Evolutionary conservation across 1,140 invertebrate genomes (phyloP).

Genomic region (Melipona quadrifasciata): DNA sequence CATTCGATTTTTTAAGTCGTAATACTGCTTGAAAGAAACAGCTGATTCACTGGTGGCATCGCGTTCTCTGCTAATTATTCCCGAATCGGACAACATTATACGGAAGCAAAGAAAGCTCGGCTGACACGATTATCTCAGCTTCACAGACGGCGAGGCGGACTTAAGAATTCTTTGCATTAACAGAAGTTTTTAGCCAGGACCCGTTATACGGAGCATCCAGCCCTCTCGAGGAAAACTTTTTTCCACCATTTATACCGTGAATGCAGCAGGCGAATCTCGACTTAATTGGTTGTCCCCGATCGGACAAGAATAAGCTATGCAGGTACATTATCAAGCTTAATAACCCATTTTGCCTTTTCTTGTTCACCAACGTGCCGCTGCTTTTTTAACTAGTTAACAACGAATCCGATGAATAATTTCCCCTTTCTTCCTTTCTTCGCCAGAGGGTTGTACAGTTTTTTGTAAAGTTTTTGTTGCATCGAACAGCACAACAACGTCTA

Average conservation of each 20-base stretch:
- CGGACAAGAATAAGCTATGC: constrained; percentile 38
- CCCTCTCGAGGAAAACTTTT: constrained; percentile 15
- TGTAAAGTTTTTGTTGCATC: neutral
- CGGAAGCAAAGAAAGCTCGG: neutral
- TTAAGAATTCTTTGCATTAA: constrained; percentile 43
- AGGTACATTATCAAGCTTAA: constrained; percentile 29
- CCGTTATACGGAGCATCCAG: neutral
- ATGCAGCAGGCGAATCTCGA: neutral
- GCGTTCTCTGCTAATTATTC: constrained; percentile 4
- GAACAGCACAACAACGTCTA: no score
- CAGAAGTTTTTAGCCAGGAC: constrained; percentile 34
- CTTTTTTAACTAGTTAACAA: neutral
- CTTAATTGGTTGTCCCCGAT: constrained; percentile 45
- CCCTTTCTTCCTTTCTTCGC: neutral
- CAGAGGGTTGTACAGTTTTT: neutral
- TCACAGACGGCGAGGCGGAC: neutral
- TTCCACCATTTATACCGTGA: constrained; percentile 24
- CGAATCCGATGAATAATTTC: neutral
- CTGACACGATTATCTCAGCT: constrained; percentile 10
- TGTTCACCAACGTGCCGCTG: neutral
- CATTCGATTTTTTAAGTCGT: no score
- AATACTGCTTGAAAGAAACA: no score
- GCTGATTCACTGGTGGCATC: neutral
- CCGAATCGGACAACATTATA: constrained; percentile 17
- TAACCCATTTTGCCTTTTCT: neutral